Percentiles rank a stretch among this genome's conserved stretches.
Conservation (phyloP, 2,113 vertebrate species). For the Cacatua alba region DNA sequence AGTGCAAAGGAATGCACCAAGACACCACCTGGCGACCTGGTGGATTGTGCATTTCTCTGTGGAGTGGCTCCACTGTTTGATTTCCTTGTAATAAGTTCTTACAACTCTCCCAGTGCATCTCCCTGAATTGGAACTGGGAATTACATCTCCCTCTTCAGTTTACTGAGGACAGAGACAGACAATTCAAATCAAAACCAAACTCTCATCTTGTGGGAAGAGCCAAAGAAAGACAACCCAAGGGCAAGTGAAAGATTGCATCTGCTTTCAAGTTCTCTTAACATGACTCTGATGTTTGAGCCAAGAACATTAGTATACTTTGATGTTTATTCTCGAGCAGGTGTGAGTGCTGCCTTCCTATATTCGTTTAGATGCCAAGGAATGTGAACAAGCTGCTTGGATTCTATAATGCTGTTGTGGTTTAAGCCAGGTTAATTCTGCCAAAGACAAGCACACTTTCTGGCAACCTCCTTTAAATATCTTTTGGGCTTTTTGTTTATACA, state of each 20-base stretch:
- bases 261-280: neutral
- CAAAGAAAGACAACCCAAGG: constrained; percentile 20
- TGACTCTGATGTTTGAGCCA: constrained; percentile 57
- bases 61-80: neutral
- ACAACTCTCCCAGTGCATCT: neutral
- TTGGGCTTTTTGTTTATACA: neutral
- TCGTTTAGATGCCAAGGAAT: constrained; percentile 14
- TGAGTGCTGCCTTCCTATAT: neutral
- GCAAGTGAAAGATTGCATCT: constrained; percentile 9
- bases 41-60: neutral
- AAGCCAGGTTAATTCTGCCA: neutral
- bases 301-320: constrained; percentile 48
- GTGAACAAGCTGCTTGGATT: constrained; percentile 3
- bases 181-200: constrained; percentile 7
- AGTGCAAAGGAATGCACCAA: neutral
- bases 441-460: neutral
- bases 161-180: neutral
- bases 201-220: constrained; percentile 11
- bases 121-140: neutral
- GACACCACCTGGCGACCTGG: neutral
- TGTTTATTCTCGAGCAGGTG: constrained; percentile 48
- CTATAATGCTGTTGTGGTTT: neutral
- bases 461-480: neutral
- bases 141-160: neutral
- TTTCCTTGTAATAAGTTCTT: neutral